These are phyloP conservation scores for Esox lucius DNA, from an alignment of 2,797 vertebrate species.

Conservation along the genomic window DNA sequence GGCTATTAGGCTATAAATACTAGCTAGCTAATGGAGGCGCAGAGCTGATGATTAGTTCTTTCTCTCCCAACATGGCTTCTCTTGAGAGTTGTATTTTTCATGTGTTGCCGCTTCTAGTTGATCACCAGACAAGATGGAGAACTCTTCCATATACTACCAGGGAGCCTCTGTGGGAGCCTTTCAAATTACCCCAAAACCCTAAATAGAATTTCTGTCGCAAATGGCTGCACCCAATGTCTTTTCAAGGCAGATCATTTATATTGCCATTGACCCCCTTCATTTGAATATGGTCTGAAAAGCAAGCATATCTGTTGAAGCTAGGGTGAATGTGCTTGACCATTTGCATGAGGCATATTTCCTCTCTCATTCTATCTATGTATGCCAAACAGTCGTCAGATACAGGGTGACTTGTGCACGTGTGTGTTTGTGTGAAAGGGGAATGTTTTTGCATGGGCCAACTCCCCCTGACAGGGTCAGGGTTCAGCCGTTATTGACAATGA, in stretches of 20 bases:
- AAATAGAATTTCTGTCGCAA: slow-evolving; percentile 21
- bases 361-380: slow-evolving; percentile 28
- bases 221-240: slow-evolving; percentile 31
- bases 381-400: slow-evolving; percentile 5
- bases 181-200: slow-evolving; percentile 50
- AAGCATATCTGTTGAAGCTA: slow-evolving; percentile 37
- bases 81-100: slow-evolving; percentile 14
- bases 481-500: no score
- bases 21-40: slow-evolving; percentile 25
- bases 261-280: slow-evolving; percentile 51
- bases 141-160: slow-evolving; percentile 36
- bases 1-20: slow-evolving; percentile 15
- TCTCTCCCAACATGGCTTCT: slow-evolving; percentile 38
- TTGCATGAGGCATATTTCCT: slow-evolving; percentile 30
- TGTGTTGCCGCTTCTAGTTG: slow-evolving; percentile 36
- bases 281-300: slow-evolving; percentile 50
- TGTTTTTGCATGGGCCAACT: no score
- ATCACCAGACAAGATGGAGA: slow-evolving; percentile 44
- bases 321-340: slow-evolving; percentile 37
- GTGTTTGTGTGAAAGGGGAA: no score
- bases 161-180: slow-evolving; percentile 45
- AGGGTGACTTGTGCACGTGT: no score
- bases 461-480: no score
- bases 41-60: slow-evolving; percentile 35
- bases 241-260: slow-evolving; percentile 45